Conservation (phyloP, 2,113 vertebrate species). For the Hippocampus abdominalis region DNA sequence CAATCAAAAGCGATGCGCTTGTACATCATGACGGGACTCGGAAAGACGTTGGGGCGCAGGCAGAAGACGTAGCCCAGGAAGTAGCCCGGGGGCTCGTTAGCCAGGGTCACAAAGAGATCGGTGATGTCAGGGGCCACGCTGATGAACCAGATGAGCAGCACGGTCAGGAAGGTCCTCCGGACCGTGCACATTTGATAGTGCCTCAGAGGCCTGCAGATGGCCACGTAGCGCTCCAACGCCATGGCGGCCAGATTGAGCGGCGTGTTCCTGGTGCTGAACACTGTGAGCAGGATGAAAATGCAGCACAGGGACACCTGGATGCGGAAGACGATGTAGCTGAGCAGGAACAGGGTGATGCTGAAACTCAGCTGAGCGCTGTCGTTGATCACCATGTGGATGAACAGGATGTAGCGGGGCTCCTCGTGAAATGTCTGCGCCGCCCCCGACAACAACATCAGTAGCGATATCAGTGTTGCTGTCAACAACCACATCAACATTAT, state of each 20-base stretch:
- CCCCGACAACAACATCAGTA: constrained; percentile 49
- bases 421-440: constrained; percentile 61
- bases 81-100: constrained; percentile 49
- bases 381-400: constrained; percentile 77
- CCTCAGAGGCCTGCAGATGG: constrained; percentile 74
- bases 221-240: constrained; percentile 73
- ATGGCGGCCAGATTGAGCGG: constrained; percentile 75
- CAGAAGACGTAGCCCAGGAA: constrained; percentile 66
- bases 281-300: constrained; percentile 36
- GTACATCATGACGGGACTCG: constrained; percentile 61
- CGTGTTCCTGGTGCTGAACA: constrained; percentile 32
- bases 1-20: constrained; percentile 73
- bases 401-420: constrained; percentile 78
- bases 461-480: too few relatives aligned
- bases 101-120: constrained; percentile 66
- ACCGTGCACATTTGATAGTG: constrained; percentile 69
- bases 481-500: too few relatives aligned
- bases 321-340: constrained; percentile 74
- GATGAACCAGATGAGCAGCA: constrained; percentile 49
- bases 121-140: constrained; percentile 51
- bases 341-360: constrained; percentile 61
- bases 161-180: constrained; percentile 63
- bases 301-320: constrained; percentile 69
- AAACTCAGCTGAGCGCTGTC: constrained; percentile 73
- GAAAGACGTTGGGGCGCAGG: constrained; percentile 69